Percentiles rank a stretch among this genome's conserved stretches.
Conservation (phyloP, 2,888 invertebrate genomes). For the Podabrus alpinus region DNA sequence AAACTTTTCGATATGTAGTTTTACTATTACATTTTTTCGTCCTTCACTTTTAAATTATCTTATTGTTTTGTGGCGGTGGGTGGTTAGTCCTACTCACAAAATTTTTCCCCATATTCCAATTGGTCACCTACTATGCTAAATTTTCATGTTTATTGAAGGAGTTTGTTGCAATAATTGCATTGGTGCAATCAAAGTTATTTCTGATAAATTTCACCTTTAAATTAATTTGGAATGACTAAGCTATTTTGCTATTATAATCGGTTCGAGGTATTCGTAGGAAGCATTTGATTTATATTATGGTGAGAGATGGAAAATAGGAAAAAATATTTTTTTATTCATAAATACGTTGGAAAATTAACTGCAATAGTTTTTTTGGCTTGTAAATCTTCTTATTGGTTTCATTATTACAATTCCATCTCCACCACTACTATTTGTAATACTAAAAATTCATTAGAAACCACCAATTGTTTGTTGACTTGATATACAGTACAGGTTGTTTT, state of each 20-base stretch:
- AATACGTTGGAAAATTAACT: no score
- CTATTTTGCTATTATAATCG: background rate
- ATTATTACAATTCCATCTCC: no score
- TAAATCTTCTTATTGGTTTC: no score
- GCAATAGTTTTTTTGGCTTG: no score
- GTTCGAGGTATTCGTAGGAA: background rate
- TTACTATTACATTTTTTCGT: background rate
- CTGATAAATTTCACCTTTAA: background rate
- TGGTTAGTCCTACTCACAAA: background rate
- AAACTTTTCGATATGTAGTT: background rate
- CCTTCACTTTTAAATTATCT: background rate
- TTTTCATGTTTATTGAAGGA: background rate
- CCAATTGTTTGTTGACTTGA: no score
- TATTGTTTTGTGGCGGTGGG: background rate
- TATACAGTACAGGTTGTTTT: no score
- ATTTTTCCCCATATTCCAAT: background rate
- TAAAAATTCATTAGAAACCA: no score
- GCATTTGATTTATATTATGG: background rate
- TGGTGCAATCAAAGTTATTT: background rate
- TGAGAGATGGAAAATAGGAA: background rate
- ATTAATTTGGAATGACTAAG: background rate
- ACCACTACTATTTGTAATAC: no score
- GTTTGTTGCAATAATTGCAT: background rate
- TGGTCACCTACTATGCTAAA: background rate
- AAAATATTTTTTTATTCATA: no score